Base-by-base conservation (phyloP, 2,113 vertebrate genomes). In the Bambusicola thoracicus region DNA sequence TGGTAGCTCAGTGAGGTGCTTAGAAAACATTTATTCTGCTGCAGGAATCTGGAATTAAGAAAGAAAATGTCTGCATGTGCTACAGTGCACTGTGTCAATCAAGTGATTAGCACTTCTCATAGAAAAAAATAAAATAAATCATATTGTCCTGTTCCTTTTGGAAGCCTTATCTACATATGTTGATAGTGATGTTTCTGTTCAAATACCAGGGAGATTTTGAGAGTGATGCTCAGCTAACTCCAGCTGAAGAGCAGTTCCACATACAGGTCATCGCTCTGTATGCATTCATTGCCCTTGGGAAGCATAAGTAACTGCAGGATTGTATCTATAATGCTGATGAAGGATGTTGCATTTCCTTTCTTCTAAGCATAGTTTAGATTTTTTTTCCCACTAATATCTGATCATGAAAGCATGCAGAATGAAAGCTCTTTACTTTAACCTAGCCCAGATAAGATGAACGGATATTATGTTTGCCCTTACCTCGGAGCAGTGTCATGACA, bases 381-480 rank as follows among this genome's bases (percentile, higher is more conserved):
- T 43, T 24, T 46, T 29, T 38, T 22, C 2, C 4, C 81, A 18
- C 13, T 43, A 16, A 7, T 73, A 15, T 63, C 55, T 89, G 63
- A 41, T 59, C n/a, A 46, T 63, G 81, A 94, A 93, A 81, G 43
- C 22, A 6, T 87, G 62, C 70, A 72, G 55, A 90, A 46, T 30
- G 81, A 87, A 89, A 92, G 30, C 62, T 82, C 38, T 78, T 94
- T 86, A 67, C 77, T 81, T 58, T 90, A 89, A 79, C 40, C 11
- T 44, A 66, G 36, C 32, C 77, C 30, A 87, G 81, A 85, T 87
- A 87, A 89, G 63, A 77, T 74, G 67, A 92, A 53, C 0, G 0
- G 75, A 63, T 87, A 63, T 32, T 58, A 29, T 55, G 38, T 82
- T 80, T 89, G 67, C 67, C 85, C 86, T 89, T 51, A 78, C 77